phyloP scores from a whole-genome alignment of 2,113 vertebrate genomes.

The Ursus arctos region DNA sequence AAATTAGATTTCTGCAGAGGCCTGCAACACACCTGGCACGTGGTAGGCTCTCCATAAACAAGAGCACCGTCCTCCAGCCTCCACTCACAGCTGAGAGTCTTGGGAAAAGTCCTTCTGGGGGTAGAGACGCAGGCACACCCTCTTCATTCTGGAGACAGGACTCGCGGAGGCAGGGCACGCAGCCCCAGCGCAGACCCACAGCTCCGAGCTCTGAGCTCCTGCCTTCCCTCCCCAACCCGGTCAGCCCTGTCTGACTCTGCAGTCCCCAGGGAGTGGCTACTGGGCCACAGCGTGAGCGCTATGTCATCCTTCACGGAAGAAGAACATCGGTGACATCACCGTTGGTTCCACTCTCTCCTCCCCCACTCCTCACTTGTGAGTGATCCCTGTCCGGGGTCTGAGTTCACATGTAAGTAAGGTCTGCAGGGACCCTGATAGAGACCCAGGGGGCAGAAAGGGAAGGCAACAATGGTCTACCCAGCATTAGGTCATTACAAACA shows the following conservation, averaged over 20 bases:
- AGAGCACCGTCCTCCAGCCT: neutral
- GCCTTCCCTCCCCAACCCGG: neutral
- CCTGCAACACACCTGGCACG: too few species aligned
- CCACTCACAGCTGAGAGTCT: neutral
- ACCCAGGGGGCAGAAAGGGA: neutral
- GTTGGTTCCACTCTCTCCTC: neutral
- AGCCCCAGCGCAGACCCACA: neutral
- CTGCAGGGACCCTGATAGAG: neutral
- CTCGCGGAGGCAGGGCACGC: neutral
- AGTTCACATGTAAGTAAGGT: neutral
- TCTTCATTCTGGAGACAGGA: neutral
- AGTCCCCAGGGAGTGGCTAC: neutral
- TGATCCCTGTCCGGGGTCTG: neutral
- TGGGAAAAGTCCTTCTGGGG: neutral
- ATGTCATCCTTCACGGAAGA: neutral
- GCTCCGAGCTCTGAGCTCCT: neutral
- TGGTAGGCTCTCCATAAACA: neutral
- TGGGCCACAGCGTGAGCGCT: neutral
- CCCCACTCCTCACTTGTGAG: neutral
- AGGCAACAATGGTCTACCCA: too few species aligned
- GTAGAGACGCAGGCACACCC: neutral
- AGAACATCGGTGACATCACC: slow-evolving; percentile 42
- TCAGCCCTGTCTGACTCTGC: neutral
- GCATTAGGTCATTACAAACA: neutral
- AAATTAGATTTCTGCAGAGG: neutral